These are phyloP conservation scores for Calidris pugnax DNA, from an alignment of 2,113 vertebrate species.

Conservation along the genomic window DNA sequence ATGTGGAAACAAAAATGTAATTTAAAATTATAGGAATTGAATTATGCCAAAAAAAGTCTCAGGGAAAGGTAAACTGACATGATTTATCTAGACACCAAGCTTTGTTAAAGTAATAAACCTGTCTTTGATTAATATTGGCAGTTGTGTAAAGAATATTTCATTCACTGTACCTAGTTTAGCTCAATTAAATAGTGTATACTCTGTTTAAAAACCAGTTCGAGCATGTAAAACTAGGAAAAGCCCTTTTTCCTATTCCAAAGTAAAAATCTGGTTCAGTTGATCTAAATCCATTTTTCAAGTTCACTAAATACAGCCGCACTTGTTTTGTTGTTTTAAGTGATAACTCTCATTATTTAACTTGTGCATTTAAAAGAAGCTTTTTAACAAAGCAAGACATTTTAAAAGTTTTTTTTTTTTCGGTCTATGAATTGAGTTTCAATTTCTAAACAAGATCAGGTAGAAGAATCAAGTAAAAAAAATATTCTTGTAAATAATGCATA, in stretches of 20 bases:
- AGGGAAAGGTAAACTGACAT: not conserved
- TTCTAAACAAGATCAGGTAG: not conserved
- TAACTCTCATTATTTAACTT: not conserved
- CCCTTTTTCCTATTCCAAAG: not conserved
- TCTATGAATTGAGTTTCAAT: not conserved
- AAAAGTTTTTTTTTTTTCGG: not conserved
- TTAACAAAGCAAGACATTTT: not conserved
- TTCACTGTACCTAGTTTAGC: not conserved
- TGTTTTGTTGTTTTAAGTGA: not conserved
- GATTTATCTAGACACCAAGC: not conserved
- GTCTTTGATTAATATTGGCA: not conserved
- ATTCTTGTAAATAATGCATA: not conserved
- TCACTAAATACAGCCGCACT: not conserved
- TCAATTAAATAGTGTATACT: not conserved
- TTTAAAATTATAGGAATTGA: not conserved
- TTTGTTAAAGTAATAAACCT: not conserved
- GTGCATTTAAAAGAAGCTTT: not conserved
- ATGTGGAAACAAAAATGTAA: not conserved
- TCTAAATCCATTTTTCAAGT: not conserved
- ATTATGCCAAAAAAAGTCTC: not conserved
- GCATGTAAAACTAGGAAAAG: not conserved
- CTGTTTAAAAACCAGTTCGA: not conserved
- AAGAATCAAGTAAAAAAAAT: not conserved
- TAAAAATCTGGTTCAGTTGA: not conserved
- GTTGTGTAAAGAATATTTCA: not conserved